Evolutionary conservation across 2,113 vertebrate species (phyloP).

Genomic region (Syngnathus scovelli): DNA sequence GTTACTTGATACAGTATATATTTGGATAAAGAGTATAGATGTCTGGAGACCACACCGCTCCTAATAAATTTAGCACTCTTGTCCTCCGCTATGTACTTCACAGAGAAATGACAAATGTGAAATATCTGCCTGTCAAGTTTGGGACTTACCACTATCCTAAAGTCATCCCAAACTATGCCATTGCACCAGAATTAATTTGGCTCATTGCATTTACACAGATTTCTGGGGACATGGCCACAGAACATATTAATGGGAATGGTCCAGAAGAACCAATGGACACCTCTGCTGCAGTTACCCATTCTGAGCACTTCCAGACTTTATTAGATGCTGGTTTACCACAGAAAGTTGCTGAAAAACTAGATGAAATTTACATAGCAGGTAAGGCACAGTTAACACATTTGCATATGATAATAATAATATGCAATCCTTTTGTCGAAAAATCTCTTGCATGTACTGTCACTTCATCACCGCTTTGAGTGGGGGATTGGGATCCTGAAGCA

Average conservation of each 20-base stretch:
- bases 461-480: conserved; percentile 66
- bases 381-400: conserved; percentile 76
- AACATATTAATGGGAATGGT: conserved; percentile 99
- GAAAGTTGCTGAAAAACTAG: conserved; percentile 99
- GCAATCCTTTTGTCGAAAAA: conserved; percentile 59
- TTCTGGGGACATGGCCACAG: conserved; percentile 99
- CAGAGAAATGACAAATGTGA: background rate
- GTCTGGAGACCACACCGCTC: conserved; percentile 5
- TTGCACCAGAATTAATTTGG: conserved; percentile 82
- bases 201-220: conserved; percentile 97
- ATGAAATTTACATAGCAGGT: conserved; percentile 99
- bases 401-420: conserved; percentile 62
- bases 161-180: conserved; percentile 62
- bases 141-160: conserved; percentile 55
- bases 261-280: conserved; percentile 99
- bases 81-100: background rate
- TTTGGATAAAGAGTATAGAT: conserved; percentile 37
- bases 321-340: conserved; percentile 99
- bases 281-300: conserved; percentile 98
- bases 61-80: conserved; percentile 6
- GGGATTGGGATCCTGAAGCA: conserved; percentile 88
- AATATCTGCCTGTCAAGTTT: conserved; percentile 23
- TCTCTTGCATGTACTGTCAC: conserved; percentile 74
- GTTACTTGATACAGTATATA: conserved; percentile 25
- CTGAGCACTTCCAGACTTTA: conserved; percentile 99